phyloP scores from a whole-genome alignment of 2,888 invertebrate species.

The Ectemnius continuus region DNA sequence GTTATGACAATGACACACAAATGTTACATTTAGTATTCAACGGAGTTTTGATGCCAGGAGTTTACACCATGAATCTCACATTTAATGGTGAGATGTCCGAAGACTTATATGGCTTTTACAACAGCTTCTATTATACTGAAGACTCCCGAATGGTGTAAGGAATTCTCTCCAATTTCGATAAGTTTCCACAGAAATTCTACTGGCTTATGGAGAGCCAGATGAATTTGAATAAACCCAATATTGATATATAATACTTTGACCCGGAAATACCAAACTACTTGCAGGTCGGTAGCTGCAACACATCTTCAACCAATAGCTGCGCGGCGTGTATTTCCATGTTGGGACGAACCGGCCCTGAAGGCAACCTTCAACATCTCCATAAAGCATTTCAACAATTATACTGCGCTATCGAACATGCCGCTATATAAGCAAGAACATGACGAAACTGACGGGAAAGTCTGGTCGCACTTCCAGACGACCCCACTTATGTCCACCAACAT shows the following conservation, averaged over 20 bases:
- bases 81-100: conserved; percentile 81
- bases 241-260: too few species aligned
- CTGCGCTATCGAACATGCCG: conserved; percentile 75
- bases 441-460: conserved; percentile 18
- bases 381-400: conserved; percentile 79
- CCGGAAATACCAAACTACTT: conserved; percentile 41
- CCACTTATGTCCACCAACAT: conserved; percentile 79
- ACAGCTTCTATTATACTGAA: conserved; percentile 81
- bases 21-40: conserved; percentile 48
- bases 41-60: conserved; percentile 66
- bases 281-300: conserved; percentile 82
- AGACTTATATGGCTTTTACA: conserved; percentile 84
- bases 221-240: too few species aligned
- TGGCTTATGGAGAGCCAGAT: too few species aligned
- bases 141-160: conserved; percentile 75
- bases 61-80: conserved; percentile 81
- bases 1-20: conserved; percentile 24
- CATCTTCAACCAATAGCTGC: conserved; percentile 84
- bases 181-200: too few species aligned
- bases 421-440: conserved; percentile 12
- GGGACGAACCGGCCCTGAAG: conserved; percentile 85
- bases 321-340: conserved; percentile 86
- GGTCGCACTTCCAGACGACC: conserved; percentile 54
- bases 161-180: not conserved
- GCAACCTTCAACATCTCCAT: conserved; percentile 84